Base-by-base conservation (phyloP, 2,113 vertebrate species). In the Girardinichthys multiradiatus region DNA sequence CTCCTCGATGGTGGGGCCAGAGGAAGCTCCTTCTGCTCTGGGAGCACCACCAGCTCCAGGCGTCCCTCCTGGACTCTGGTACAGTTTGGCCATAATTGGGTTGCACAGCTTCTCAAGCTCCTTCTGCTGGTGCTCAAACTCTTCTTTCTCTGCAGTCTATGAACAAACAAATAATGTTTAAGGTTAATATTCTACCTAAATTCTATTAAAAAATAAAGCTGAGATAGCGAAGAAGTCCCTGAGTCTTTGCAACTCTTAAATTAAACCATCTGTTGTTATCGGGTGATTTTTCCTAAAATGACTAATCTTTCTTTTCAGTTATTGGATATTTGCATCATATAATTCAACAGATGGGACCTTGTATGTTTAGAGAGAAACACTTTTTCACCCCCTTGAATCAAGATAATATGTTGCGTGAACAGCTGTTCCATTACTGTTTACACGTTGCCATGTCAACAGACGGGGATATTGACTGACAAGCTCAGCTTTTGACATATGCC, bases 51-150 rank as follows among this genome's bases (percentile, higher is more conserved):
- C 94, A 0, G 94, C 95, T 0, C 95, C 94, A 0, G 96, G 95
- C 74, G 84, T 51, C 1, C 90, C 91, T 0, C 92, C 92, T 0
- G 92, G 75, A 65, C 73, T 75, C 78, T 94, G 94, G 89, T 95
- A 94, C 71, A 94, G 86, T 70, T 94, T 94, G 81, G 93, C 93
- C 82, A 94, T 89, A 77, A 95, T 83, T 19, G 92, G 94, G 80
- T 92, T 94, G 27, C 94, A 94, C 45, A 94, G 14, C 74, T 93
- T 94, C 88, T 98, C 97, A 88, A 98, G 84, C 77, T 98, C 96
- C 27, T 97, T 98, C 92, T 97, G 96, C 76, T 97, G 96, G 71
- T 98, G 96, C 76, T 98, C 96, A 73, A 97, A 98, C 84, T 98
- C 96, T 0, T 98, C 97, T 74, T 97, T 97, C 61, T 98, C 96